Evolutionary conservation across 2,888 invertebrate species (phyloP).

Genomic region (Aspidapion aeneum): DNA sequence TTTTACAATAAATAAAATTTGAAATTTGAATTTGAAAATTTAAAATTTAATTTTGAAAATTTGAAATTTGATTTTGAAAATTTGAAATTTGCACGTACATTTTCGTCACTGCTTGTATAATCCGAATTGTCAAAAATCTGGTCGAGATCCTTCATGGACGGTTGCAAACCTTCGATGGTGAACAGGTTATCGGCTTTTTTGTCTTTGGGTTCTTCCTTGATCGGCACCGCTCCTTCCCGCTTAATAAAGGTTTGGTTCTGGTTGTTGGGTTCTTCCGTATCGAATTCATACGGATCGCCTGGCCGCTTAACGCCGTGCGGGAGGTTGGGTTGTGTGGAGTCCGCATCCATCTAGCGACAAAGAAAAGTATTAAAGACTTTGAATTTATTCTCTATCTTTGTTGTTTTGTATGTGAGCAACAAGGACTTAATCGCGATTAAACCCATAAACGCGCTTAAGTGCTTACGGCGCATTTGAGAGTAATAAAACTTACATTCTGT

Average conservation of each 20-base stretch:
- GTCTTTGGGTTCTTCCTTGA: slow-evolving; percentile 49
- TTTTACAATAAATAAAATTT: no score
- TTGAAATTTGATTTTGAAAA: no score
- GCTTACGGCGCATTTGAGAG: no score
- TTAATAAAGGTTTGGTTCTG: slow-evolving; percentile 53
- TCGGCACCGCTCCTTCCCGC: slow-evolving; percentile 38
- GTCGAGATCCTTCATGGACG: slow-evolving; percentile 87
- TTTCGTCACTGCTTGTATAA: slow-evolving; percentile 85
- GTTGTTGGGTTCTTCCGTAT: slow-evolving; percentile 57
- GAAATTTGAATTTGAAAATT: no score
- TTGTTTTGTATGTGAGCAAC: no score
- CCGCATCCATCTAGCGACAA: not conserved
- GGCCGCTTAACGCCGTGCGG: slow-evolving; percentile 44
- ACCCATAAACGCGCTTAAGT: no score
- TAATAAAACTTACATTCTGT: no score
- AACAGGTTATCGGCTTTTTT: slow-evolving; percentile 65
- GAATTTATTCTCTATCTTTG: no score
- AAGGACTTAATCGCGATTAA: no score
- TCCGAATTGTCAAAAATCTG: slow-evolving; percentile 93
- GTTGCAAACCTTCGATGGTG: slow-evolving; percentile 85
- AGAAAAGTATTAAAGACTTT: not conserved
- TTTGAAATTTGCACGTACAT: no score
- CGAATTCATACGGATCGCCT: slow-evolving; percentile 69
- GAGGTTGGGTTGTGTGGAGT: slow-evolving; percentile 17
- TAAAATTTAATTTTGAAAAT: no score